Percentiles rank a stretch among this genome's conserved stretches.
Conservation (phyloP, 2,888 invertebrate species). For the Baccha elongata region DNA sequence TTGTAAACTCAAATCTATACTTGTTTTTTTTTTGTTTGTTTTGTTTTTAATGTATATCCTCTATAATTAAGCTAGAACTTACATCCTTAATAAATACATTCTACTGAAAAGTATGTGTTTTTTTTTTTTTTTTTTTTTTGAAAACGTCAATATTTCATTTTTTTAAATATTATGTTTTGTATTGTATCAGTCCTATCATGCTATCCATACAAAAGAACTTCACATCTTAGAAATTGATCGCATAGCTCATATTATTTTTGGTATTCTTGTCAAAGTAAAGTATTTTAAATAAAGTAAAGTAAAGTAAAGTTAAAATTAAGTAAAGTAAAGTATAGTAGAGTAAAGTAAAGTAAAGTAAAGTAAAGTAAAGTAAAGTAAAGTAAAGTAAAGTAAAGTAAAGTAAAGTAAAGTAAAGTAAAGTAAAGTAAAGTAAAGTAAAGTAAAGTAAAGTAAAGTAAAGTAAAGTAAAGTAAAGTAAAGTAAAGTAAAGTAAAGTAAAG, state of each 20-base stretch:
- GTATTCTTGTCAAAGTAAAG: too few relatives aligned
- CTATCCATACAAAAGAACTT: too few relatives aligned
- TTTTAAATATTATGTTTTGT: too few relatives aligned
- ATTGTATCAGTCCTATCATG: too few relatives aligned
- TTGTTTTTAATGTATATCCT: conserved; percentile 41
- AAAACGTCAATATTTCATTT: conserved; percentile 16
- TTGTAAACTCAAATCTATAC: conserved; percentile 61
- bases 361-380: background rate
- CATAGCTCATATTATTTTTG: too few relatives aligned
- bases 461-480: background rate
- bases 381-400: background rate
- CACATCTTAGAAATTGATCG: too few relatives aligned
- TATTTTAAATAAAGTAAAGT: too few relatives aligned
- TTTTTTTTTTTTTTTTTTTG: conserved; percentile 14
- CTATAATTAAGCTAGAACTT: conserved; percentile 58
- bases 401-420: background rate
- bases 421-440: background rate
- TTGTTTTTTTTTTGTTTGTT: background rate
- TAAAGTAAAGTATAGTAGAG: background rate
- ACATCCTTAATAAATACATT: conserved; percentile 39
- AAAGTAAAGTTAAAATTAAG: background rate
- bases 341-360: background rate
- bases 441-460: background rate
- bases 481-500: background rate
- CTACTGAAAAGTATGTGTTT: conserved; percentile 17